A percentile compares a stretch with the other conserved stretches of the same genome.
These are phyloP conservation scores for Antheraea assamensis DNA, from an alignment of 2,888 invertebrate species.

Conservation along the genomic window DNA sequence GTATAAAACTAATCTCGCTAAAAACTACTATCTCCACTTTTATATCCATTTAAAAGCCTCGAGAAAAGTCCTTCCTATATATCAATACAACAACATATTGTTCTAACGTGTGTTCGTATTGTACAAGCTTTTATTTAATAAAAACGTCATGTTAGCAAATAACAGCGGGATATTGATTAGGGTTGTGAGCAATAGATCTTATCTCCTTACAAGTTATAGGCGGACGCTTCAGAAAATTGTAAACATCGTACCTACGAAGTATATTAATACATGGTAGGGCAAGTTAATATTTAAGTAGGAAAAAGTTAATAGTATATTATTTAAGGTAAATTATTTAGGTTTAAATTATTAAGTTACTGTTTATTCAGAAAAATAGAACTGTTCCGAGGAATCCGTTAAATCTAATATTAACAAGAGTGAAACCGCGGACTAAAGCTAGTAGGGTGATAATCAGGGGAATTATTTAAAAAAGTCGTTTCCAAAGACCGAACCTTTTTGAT, in stretches of 20 bases:
- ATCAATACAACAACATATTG: background rate
- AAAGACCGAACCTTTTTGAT: too few species aligned
- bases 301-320: background rate
- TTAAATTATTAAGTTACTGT: too few species aligned
- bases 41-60: background rate
- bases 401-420: too few species aligned
- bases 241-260: background rate
- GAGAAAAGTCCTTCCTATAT: background rate
- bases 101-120: constrained; percentile 13
- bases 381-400: too few species aligned
- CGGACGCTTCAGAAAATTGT: background rate
- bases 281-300: too few species aligned
- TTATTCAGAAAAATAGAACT: too few species aligned
- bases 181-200: constrained; percentile 64
- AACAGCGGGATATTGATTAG: constrained; percentile 72
- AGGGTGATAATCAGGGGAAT: too few species aligned
- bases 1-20: too few species aligned
- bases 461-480: too few species aligned
- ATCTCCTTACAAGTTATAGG: constrained; percentile 40
- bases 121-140: constrained; percentile 66
- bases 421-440: too few species aligned
- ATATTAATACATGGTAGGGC: constrained; percentile 17
- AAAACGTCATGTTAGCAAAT: constrained; percentile 76
- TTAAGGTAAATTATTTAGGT: too few species aligned
- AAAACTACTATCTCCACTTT: too few species aligned